Conservation (phyloP, 2,888 invertebrate genomes). For the Acrobeloides nanus region DNA sequence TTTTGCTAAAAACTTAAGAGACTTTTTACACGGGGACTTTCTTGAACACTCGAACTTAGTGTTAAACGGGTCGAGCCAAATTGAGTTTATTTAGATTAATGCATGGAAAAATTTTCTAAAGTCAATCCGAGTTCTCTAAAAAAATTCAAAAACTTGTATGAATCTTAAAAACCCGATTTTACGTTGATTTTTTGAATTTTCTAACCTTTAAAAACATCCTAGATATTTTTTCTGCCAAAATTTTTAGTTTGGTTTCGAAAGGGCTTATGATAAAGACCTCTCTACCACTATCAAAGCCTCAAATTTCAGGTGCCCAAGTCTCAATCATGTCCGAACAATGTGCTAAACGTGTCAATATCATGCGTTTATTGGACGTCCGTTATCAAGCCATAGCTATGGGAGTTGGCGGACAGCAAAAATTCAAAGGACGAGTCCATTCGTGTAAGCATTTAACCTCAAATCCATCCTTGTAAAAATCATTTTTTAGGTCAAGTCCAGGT, state of each 20-base stretch:
- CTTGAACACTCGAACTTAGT: no score
- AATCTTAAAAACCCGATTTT: background rate
- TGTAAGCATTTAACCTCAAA: conserved; percentile 56
- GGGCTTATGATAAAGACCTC: no score
- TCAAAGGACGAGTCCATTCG: conserved; percentile 92
- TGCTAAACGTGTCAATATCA: conserved; percentile 62
- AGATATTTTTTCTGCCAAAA: no score
- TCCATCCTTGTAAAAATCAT: background rate
- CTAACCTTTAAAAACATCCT: no score
- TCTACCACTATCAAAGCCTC: no score
- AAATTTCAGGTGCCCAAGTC: conserved; percentile 75
- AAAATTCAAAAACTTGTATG: conserved; percentile 3
- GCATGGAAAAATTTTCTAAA: no score
- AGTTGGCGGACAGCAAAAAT: conserved; percentile 90
- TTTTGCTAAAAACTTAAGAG: no score
- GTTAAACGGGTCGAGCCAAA: no score
- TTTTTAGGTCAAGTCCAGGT: conserved; percentile 74
- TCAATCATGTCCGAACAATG: conserved; percentile 95
- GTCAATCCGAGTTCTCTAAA: no score
- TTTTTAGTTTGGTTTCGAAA: background rate
- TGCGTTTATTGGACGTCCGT: conserved; percentile 17
- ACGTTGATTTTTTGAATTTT: no score
- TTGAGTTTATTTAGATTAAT: no score
- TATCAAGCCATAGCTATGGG: conserved; percentile 61
- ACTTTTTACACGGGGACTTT: no score